Percentiles rank a stretch among this genome's conserved stretches.
These are phyloP conservation scores for Ochropacha duplaris DNA, from an alignment of 2,888 invertebrate species.

Conservation along the genomic window DNA sequence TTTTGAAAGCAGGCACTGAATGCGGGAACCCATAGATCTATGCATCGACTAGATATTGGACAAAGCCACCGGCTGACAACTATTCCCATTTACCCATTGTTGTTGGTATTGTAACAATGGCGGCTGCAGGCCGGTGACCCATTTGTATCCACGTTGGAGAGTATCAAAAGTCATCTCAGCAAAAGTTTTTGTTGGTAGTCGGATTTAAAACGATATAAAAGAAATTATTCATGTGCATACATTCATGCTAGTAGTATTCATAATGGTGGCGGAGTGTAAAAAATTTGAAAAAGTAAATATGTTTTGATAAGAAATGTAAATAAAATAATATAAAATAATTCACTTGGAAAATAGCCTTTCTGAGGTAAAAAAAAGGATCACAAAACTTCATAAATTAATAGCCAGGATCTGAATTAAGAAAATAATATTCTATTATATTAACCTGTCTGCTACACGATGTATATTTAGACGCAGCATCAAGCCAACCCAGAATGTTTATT, in stretches of 20 bases:
- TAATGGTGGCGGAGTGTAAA: too few relatives aligned
- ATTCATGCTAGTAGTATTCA: neutral
- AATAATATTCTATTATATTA: neutral
- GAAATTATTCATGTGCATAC: too few relatives aligned
- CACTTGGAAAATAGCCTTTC: too few relatives aligned
- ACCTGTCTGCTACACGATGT: neutral
- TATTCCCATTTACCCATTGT: conserved; percentile 66
- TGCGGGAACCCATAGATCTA: conserved; percentile 58
- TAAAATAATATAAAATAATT: too few relatives aligned
- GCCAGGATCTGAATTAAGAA: too few relatives aligned
- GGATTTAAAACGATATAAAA: too few relatives aligned
- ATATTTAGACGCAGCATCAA: neutral
- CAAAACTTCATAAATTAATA: too few relatives aligned
- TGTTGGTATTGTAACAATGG: conserved; percentile 43
- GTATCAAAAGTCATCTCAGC: conserved; percentile 10
- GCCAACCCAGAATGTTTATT: neutral
- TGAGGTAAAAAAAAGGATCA: too few relatives aligned
- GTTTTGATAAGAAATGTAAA: too few relatives aligned
- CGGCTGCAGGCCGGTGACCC: conserved; percentile 13
- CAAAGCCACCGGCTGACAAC: conserved; percentile 63
- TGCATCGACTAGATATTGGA: conserved; percentile 65
- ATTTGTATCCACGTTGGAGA: conserved; percentile 4
- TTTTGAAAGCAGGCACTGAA: conserved; percentile 35
- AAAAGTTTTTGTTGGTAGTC: conserved; percentile 16
- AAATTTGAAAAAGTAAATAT: too few relatives aligned